phyloP scores from a whole-genome alignment of 2,797 vertebrate species.

The Lacerta viridis region DNA sequence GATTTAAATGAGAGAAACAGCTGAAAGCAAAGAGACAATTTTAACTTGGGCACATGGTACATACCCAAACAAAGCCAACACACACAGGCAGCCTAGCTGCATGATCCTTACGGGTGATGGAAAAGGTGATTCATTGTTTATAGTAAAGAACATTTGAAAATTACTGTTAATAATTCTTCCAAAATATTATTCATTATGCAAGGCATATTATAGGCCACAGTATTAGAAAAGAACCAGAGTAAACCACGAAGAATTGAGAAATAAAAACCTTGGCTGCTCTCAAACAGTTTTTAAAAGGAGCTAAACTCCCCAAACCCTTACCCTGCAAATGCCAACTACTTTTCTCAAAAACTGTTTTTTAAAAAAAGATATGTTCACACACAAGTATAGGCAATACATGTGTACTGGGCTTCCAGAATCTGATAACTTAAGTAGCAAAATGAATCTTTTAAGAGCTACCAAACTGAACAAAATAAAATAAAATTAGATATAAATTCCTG shows the following conservation, averaged over 20 bases:
- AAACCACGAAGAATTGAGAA: constrained; percentile 28
- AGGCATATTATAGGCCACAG: constrained; percentile 38
- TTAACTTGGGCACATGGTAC: not conserved
- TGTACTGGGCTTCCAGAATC: constrained; percentile 38
- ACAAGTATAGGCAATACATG: constrained; percentile 29
- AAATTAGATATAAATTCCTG: constrained; percentile 86
- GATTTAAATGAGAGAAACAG: constrained; percentile 7
- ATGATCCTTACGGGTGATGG: too few species aligned
- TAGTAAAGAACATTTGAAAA: not conserved
- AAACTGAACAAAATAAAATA: constrained; percentile 80
- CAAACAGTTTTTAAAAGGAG: constrained; percentile 41
- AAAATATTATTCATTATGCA: constrained; percentile 25
- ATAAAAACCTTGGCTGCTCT: constrained; percentile 24
- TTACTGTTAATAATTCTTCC: constrained; percentile 21
- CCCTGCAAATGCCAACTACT: constrained; percentile 30
- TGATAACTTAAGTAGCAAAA: constrained; percentile 74
- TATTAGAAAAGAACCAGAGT: constrained; percentile 48
- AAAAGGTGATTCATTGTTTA: not conserved
- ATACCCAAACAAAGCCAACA: not conserved
- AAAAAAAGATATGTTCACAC: not conserved
- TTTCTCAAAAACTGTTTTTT: not conserved
- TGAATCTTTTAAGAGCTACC: constrained; percentile 77
- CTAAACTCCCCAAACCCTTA: constrained; percentile 40
- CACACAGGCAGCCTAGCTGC: not conserved
- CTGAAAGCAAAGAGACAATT: not conserved